Conservation (phyloP, 2,797 vertebrate species). For the Telmatherina bonti region DNA sequence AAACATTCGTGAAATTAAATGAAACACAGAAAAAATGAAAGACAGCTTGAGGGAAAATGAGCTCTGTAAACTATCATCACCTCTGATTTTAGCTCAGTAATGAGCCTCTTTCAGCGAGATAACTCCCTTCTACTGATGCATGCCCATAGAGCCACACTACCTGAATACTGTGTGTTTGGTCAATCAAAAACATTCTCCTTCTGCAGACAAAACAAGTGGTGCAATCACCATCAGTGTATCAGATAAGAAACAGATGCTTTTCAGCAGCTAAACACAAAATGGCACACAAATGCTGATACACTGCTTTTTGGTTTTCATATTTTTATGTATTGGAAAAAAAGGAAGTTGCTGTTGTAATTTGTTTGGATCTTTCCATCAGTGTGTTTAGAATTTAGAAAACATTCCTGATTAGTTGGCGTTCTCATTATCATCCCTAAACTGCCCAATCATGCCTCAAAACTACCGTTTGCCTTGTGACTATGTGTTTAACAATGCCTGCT, state of each 20-base stretch:
- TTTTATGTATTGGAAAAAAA: conserved; percentile 50
- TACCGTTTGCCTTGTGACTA: conserved; percentile 41
- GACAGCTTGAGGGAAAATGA: conserved; percentile 12
- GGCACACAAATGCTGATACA: conserved; percentile 33
- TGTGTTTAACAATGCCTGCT: conserved; percentile 44
- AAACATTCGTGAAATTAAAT: conserved; percentile 5
- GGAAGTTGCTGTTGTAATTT: conserved; percentile 50
- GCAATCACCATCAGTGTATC: conserved; percentile 72
- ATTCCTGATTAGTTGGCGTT: conserved; percentile 55
- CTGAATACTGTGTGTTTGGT: conserved; percentile 71
- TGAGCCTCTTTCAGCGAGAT: conserved; percentile 60
- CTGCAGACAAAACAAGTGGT: conserved; percentile 78
- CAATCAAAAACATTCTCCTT: conserved; percentile 72
- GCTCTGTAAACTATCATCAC: conserved; percentile 63
- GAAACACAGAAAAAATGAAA: conserved; percentile 24
- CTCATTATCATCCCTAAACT: conserved; percentile 51
- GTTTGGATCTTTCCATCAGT: conserved; percentile 46
- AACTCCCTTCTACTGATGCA: conserved; percentile 73
- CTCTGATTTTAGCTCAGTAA: conserved; percentile 56
- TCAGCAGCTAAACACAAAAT: conserved; percentile 39
- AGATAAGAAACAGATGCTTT: conserved; percentile 77
- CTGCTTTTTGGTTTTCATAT: conserved; percentile 33
- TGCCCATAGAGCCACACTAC: conserved; percentile 62
- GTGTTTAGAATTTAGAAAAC: conserved; percentile 62
- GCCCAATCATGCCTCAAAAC: conserved; percentile 47